A percentile compares a stretch with the other conserved stretches of the same genome.
Conservation (phyloP, 2,888 invertebrate species). For the Zelleria hepariella region DNA sequence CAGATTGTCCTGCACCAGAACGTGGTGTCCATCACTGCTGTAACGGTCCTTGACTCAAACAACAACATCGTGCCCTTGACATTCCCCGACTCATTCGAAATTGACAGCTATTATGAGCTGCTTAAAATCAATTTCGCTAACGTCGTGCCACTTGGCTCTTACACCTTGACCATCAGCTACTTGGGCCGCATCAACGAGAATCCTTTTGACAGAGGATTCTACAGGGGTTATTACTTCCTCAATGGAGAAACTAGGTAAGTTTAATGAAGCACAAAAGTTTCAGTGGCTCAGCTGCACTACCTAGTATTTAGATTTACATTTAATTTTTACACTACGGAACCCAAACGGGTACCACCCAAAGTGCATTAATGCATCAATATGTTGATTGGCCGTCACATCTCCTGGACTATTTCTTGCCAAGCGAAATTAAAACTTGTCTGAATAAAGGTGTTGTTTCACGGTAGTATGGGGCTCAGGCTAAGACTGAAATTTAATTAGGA, state of each 20-base stretch:
- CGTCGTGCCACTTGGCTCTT: conserved; percentile 33
- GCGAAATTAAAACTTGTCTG: no score
- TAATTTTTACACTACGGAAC: no score
- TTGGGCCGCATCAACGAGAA: conserved; percentile 46
- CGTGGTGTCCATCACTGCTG: conserved; percentile 35
- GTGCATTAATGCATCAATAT: no score
- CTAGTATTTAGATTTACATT: not conserved
- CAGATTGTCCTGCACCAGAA: conserved; percentile 59
- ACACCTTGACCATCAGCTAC: conserved; percentile 40
- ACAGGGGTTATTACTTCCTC: conserved; percentile 51
- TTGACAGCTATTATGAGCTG: conserved; percentile 44
- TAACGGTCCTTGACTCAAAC: conserved; percentile 26
- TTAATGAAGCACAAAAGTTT: not conserved
- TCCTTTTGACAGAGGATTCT: conserved; percentile 56
- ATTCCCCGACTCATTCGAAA: conserved; percentile 31
- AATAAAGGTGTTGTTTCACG: no score
- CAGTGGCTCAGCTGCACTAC: not conserved
- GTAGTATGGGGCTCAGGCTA: no score
- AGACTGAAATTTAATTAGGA: no score
- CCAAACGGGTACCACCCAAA: no score
- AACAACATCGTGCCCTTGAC: conserved; percentile 28
- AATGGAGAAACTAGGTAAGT: conserved; percentile 33
- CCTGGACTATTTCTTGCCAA: no score
- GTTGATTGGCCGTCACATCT: no score
- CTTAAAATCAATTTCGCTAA: conserved; percentile 40